phyloP scores from a whole-genome alignment of 2,888 invertebrate genomes.

The Idaea straminata region DNA sequence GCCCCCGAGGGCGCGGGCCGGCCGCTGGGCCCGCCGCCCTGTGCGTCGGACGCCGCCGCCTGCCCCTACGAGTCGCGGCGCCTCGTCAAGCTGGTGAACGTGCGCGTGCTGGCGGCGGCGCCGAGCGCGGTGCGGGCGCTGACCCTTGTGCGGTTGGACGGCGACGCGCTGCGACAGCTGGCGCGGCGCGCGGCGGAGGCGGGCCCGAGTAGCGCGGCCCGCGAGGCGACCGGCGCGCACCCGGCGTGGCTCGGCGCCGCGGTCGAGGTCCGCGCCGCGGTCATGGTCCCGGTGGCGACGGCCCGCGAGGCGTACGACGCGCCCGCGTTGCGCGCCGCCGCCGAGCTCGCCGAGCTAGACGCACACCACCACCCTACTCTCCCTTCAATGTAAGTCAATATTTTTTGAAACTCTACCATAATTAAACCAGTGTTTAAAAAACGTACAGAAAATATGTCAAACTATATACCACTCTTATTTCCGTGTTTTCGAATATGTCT shows the following conservation, averaged over 20 bases:
- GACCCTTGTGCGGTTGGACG: slow-evolving; percentile 40
- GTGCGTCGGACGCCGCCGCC: slow-evolving; percentile 44
- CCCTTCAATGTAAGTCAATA: no score
- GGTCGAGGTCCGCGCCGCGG: slow-evolving; percentile 48
- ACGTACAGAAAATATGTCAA: no score
- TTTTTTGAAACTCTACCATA: no score
- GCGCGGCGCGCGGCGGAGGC: slow-evolving; percentile 22
- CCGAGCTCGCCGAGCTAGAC: slow-evolving; percentile 54
- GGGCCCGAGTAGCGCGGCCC: slow-evolving; percentile 38
- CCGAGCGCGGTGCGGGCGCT: slow-evolving; percentile 51
- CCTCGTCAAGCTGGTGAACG: slow-evolving; percentile 53
- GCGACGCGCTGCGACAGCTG: slow-evolving; percentile 40
- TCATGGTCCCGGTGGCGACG: slow-evolving; percentile 31
- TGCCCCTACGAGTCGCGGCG: slow-evolving; percentile 55
- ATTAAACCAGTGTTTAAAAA: no score
- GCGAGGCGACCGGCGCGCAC: slow-evolving; percentile 32
- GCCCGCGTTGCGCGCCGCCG: slow-evolving; percentile 48
- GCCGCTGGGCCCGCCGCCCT: slow-evolving; percentile 56
- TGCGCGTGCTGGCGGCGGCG: slow-evolving; percentile 44
- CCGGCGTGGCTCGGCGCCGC: slow-evolving; percentile 32
- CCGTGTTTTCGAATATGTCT: no score
- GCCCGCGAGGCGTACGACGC: slow-evolving; percentile 32
- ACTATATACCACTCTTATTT: no score
- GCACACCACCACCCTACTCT: slow-evolving; percentile 17
- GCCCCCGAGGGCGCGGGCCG: slow-evolving; percentile 23